Evolutionary conservation across 2,888 invertebrate genomes (phyloP).

Genomic region (Protophormia terraenovae): DNA sequence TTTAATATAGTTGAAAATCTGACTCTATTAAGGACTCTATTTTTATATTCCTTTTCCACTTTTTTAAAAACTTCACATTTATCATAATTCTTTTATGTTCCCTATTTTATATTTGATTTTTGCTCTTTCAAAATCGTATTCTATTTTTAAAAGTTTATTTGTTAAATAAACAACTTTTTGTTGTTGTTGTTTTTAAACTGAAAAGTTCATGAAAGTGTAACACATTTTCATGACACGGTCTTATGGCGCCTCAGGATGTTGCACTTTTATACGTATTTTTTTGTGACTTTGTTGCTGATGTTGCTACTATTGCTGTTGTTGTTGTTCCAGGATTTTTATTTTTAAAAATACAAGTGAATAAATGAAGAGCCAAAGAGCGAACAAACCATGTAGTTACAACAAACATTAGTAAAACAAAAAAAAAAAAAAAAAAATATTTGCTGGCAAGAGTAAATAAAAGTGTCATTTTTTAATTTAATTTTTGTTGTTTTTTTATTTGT

Average conservation of each 20-base stretch:
- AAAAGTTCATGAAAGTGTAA: conserved; percentile 62
- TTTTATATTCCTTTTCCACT: no score
- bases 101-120: background rate
- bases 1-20: no score
- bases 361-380: background rate
- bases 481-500: background rate
- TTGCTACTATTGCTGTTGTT: background rate
- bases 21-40: no score
- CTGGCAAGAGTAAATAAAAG: conserved; percentile 40
- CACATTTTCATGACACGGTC: conserved; percentile 57
- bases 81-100: background rate
- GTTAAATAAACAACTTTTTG: conserved; percentile 47
- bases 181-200: no score
- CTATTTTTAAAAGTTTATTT: conserved; percentile 34
- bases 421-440: background rate
- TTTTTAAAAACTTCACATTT: no score
- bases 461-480: conserved; percentile 35
- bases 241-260: conserved; percentile 61
- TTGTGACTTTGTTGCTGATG: background rate
- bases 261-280: conserved; percentile 44
- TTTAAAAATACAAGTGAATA: conserved; percentile 7
- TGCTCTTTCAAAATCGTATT: conserved; percentile 19
- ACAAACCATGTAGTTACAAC: background rate
- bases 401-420: background rate
- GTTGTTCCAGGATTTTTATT: conserved; percentile 12